Percentiles rank a stretch among this genome's conserved stretches.
Evolutionary conservation across 2,797 vertebrate species (phyloP).

Genomic region (Manis javanica): DNA sequence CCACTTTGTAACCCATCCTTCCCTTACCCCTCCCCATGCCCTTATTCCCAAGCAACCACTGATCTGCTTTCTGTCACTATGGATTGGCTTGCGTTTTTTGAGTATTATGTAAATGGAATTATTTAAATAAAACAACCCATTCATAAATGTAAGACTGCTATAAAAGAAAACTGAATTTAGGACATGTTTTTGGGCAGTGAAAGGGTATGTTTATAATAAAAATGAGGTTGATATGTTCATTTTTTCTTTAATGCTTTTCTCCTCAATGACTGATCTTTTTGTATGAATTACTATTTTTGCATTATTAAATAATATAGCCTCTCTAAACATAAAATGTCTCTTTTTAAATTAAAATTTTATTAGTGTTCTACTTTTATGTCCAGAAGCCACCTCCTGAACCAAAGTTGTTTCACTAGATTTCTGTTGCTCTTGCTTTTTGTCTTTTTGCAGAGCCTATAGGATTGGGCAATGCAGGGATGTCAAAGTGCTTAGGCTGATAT

Average conservation of each 20-base stretch:
- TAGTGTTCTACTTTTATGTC: not conserved
- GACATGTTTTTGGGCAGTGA: not conserved
- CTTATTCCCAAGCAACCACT: not conserved
- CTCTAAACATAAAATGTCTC: not conserved
- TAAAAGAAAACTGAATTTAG: constrained; percentile 40
- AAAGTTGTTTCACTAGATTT: constrained; percentile 34
- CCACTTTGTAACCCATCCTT: not conserved
- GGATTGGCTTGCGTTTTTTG: constrained; percentile 14
- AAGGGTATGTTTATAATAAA: not conserved
- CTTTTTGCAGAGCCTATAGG: constrained; percentile 92
- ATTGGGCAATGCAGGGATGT: constrained; percentile 96
- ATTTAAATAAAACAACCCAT: not conserved
- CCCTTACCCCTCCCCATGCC: not conserved
- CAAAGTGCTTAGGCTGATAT: constrained; percentile 95
- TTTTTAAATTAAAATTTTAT: constrained; percentile 60
- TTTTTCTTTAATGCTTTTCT: not conserved
- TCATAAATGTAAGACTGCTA: not conserved
- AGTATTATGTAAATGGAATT: constrained; percentile 10
- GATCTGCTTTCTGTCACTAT: not conserved
- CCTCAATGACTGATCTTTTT: not conserved
- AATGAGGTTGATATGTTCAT: not conserved
- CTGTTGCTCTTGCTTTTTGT: constrained; percentile 20
- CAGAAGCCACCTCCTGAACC: not conserved
- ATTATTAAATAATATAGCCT: constrained; percentile 12
- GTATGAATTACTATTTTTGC: not conserved